phyloP scores from a whole-genome alignment of 2,113 vertebrate species.

The Gallinago media region DNA sequence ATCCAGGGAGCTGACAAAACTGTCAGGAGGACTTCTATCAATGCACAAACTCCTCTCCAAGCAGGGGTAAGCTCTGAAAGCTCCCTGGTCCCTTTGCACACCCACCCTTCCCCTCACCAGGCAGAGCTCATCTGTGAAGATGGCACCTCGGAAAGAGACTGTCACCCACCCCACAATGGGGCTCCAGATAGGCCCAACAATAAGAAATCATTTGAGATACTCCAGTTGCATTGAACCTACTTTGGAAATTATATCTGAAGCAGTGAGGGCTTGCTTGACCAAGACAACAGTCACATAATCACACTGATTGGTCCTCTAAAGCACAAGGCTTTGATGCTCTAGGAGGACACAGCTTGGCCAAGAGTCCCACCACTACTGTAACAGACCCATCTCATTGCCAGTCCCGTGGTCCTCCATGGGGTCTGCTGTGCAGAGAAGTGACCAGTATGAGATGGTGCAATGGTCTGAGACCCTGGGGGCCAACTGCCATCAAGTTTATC shows the following conservation, averaged over 20 bases:
- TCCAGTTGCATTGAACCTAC: not conserved
- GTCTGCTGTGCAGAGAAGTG: not conserved
- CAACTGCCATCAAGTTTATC: not conserved
- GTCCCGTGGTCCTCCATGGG: rapidly evolving
- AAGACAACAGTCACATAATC: not conserved
- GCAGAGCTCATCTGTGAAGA: not conserved
- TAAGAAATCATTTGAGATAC: not conserved
- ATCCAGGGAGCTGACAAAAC: not conserved
- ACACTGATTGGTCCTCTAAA: not conserved
- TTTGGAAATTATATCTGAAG: not conserved
- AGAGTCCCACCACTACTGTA: not conserved
- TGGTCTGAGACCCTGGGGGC: not conserved
- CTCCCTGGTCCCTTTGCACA: not conserved
- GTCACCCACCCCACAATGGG: not conserved
- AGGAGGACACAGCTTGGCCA: not conserved
- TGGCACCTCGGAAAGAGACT: not conserved
- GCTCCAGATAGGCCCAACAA: not conserved
- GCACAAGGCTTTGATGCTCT: not conserved
- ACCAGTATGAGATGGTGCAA: not conserved
- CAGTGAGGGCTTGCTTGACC: not conserved
- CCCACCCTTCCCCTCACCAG: not conserved
- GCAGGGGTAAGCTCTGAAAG: not conserved
- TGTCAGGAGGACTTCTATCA: not conserved
- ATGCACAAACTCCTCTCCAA: not conserved
- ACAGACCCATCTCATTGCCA: not conserved